Conservation (phyloP, 1,140 invertebrate species). For the Penaeus japonicus region DNA sequence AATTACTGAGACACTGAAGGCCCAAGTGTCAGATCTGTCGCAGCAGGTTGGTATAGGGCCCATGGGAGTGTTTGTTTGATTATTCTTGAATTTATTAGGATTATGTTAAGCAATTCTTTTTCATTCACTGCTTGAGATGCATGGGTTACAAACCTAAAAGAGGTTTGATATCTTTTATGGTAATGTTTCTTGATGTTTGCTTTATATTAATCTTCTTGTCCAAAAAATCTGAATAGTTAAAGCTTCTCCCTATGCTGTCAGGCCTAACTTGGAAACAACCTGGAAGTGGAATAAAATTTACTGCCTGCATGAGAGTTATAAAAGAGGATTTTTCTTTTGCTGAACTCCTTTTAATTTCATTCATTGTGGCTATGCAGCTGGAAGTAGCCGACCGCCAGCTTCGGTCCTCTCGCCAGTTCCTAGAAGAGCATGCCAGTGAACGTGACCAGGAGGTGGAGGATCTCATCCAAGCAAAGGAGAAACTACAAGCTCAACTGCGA, state of each 20-base stretch:
- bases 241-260: no score
- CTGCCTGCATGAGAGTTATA: neutral
- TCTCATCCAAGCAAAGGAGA: neutral
- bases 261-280: no score
- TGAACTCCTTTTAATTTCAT: neutral
- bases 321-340: neutral
- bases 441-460: slow-evolving; percentile 44
- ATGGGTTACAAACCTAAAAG: no score
- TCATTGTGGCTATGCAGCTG: neutral
- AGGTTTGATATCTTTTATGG: no score
- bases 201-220: no score
- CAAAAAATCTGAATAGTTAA: no score
- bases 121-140: no score
- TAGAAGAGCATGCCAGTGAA: slow-evolving; percentile 46
- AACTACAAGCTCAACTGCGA: slow-evolving; percentile 22
- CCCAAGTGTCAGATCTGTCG: slow-evolving; percentile 11
- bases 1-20: slow-evolving; percentile 13
- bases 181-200: no score
- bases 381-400: slow-evolving; percentile 42
- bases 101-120: neutral
- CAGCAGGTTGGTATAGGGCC: slow-evolving; percentile 20
- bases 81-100: neutral
- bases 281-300: no score
- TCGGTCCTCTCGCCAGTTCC: slow-evolving; percentile 38
- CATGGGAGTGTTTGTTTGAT: no score